These are phyloP conservation scores for Trematocara unimaculatum DNA, from an alignment of 2,113 vertebrate species.

Conservation along the genomic window DNA sequence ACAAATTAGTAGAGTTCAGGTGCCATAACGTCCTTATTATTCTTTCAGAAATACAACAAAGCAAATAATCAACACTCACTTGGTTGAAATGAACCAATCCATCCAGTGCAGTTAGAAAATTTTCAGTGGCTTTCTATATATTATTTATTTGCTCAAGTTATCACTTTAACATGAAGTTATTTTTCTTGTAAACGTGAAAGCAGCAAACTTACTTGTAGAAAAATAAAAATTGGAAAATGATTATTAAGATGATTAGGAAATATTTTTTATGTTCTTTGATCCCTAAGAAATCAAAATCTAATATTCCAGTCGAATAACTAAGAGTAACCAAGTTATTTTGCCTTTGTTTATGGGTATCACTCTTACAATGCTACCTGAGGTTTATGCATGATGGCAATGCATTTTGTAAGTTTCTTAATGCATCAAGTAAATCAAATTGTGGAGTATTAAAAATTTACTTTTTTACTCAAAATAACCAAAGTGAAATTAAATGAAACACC, in stretches of 20 bases:
- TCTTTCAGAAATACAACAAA: background rate
- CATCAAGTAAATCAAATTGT: background rate
- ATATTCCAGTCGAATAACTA: background rate
- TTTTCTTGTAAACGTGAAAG: background rate
- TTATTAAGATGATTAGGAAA: background rate
- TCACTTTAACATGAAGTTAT: background rate
- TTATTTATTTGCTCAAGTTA: background rate
- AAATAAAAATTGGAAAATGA: background rate
- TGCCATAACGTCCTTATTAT: background rate
- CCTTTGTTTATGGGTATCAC: background rate
- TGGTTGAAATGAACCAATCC: background rate
- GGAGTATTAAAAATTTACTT: no score
- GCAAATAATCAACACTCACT: background rate
- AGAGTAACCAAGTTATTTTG: background rate
- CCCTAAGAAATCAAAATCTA: background rate
- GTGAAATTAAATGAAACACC: background rate
- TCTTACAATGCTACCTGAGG: background rate
- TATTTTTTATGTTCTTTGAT: background rate
- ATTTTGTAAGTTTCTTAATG: background rate
- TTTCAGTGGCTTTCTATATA: background rate
- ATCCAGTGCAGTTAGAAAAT: background rate
- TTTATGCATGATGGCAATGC: background rate
- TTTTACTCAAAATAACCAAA: background rate
- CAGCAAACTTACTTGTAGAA: background rate
- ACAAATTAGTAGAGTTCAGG: background rate